phyloP scores from a whole-genome alignment of 2,888 invertebrate genomes.

The Agrotis clavis region DNA sequence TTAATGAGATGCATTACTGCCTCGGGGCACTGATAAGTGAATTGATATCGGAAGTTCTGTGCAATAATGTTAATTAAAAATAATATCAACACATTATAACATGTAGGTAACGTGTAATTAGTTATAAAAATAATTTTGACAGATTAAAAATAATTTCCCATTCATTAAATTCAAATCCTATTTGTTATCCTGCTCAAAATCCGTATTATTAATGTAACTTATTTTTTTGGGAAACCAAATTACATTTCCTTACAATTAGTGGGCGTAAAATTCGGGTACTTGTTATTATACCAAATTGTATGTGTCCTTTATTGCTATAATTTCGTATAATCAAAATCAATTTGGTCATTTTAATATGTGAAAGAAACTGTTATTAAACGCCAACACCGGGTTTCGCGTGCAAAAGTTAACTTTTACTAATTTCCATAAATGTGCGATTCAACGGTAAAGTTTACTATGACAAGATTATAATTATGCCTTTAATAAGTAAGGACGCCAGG shows the following conservation, averaged over 20 bases:
- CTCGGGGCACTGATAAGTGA: constrained; percentile 15
- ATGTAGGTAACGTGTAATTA: too few relatives aligned
- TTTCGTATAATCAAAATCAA: constrained; percentile 63
- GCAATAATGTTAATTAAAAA: constrained; percentile 6
- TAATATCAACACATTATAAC: constrained; percentile 11
- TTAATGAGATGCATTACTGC: constrained; percentile 27
- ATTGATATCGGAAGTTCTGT: constrained; percentile 34
- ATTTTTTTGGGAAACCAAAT: constrained; percentile 44
- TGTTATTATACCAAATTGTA: constrained; percentile 48
- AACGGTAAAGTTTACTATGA: constrained; percentile 71
- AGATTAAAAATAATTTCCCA: constrained; percentile 18
- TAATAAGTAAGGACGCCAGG: constrained; percentile 71
- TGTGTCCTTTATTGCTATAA: constrained; percentile 48
- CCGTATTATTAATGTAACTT: constrained; percentile 42
- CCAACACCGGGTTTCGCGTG: constrained; percentile 64
- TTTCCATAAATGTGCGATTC: constrained; percentile 73
- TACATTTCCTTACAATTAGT: constrained; percentile 32
- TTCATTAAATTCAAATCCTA: constrained; percentile 46
- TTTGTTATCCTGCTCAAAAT: constrained; percentile 58
- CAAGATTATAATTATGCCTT: constrained; percentile 49
- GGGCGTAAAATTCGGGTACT: constrained; percentile 43
- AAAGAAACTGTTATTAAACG: constrained; percentile 62
- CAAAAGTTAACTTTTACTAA: constrained; percentile 73
- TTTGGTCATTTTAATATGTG: constrained; percentile 39
- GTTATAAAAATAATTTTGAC: constrained; percentile 3